A percentile compares a stretch with the other conserved stretches of the same genome.
Conservation (phyloP, 2,113 vertebrate genomes). For the Porphyrio hochstetteri region DNA sequence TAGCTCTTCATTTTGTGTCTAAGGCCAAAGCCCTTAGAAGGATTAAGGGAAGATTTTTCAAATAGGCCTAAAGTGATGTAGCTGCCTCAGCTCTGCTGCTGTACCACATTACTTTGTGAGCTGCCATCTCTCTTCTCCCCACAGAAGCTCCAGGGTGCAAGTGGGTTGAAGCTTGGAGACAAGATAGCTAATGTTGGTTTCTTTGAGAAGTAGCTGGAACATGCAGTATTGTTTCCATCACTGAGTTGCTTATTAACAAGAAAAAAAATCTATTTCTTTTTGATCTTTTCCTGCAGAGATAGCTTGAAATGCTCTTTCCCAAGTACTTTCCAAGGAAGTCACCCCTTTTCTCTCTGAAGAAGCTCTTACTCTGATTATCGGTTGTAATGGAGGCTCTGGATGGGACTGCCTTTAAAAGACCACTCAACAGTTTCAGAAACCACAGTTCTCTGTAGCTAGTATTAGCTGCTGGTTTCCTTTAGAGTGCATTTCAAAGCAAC, state of each 20-base stretch:
- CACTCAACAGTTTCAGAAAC: neutral
- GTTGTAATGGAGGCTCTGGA: neutral
- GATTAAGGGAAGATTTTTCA: neutral
- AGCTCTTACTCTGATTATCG: slow-evolving; percentile 18
- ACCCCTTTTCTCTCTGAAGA: neutral
- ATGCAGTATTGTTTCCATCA: neutral
- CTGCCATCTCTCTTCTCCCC: neutral
- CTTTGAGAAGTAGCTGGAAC: neutral
- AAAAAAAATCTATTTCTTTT: slow-evolving; percentile 20
- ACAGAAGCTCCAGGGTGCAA: neutral
- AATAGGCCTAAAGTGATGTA: neutral
- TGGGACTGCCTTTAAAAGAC: neutral
- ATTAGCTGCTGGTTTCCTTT: neutral
- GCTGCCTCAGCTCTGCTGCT: neutral
- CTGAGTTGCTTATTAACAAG: neutral
- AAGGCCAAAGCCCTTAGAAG: neutral
- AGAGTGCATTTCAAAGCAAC: slow-evolving; percentile 1
- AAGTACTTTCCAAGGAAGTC: neutral
- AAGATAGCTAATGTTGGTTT: neutral
- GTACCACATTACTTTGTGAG: neutral
- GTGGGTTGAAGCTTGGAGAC: neutral
- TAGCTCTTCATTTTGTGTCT: neutral
- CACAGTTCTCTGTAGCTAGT: neutral
- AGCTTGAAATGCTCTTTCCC: slow-evolving; percentile 4
- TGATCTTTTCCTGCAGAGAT: neutral